Base-by-base conservation (phyloP, 2,113 vertebrate genomes). In the Pao palembangensis region DNA sequence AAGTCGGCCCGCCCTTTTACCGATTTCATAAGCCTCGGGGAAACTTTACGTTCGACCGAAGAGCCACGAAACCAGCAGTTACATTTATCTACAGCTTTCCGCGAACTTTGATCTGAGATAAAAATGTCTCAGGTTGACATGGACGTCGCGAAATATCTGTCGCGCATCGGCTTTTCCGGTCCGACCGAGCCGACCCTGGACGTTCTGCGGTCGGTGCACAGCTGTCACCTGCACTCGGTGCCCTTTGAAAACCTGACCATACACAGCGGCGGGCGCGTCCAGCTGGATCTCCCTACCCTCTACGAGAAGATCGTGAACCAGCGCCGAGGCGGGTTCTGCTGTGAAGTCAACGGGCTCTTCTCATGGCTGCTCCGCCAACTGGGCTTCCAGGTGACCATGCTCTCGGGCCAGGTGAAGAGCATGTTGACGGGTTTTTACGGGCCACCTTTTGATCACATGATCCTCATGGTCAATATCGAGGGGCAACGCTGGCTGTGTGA, bases 301-400 rank as follows among this genome's bases (percentile, higher is more conserved):
- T 93, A 90, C 19, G 70, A 89, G n/a, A 93, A 93, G 73, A 87
- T 93, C 1, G 90, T 92, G 4, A 52, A 50, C 11, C 78, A 64
- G 18, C 70, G 49, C 10, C 67, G 88, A 5, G 91, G 89, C 0
- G 92, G 91, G 0, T 89, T 93, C 71, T 93, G 92, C 76, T 93
- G 3, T 4, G 92, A 93, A 74, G 89, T 73, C 14, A 93, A 93
- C 25, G 70, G 84, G 0, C 84, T 93, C 2, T 92, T 93, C 72
- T 79, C 80, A 1, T 92, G 92, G 91, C 81, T 92, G 2, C 74
- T 93, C 57, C 8, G 55, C 14, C 1, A 69, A 3, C 57, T 93
- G 43, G 91, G 91, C 31, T 92, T 88, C 67, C 23, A 78, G 2
- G 80, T 89, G 1, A 79, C 69, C 0, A 3, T 89, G 8, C 62